Percentiles rank a stretch among this genome's conserved stretches.
Conservation (phyloP, 2,797 vertebrate genomes). For the Phataginus tricuspis region DNA sequence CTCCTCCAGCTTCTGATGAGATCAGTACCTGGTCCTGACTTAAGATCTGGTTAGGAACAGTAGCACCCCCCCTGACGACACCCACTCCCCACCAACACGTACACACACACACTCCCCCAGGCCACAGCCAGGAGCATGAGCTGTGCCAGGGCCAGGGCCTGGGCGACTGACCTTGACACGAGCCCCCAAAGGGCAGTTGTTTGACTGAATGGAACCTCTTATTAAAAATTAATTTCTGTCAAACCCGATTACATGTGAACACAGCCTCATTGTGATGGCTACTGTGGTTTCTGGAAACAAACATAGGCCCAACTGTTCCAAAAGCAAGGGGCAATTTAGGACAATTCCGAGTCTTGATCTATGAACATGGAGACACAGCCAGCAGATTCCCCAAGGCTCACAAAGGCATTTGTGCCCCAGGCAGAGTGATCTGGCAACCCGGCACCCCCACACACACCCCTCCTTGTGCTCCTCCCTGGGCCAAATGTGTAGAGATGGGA, state of each 20-base stretch:
- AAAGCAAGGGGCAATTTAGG: slow-evolving; percentile 69
- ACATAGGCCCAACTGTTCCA: slow-evolving; percentile 73
- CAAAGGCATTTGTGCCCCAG: slow-evolving; percentile 61
- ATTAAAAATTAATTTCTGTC: slow-evolving; percentile 80
- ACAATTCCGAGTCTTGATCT: slow-evolving; percentile 60
- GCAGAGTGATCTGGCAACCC: background rate
- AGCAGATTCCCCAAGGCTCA: slow-evolving; percentile 18
- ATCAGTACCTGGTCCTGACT: background rate
- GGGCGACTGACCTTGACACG: slow-evolving; percentile 27
- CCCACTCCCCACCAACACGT: background rate
- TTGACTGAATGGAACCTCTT: slow-evolving; percentile 75
- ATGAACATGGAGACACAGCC: slow-evolving; percentile 1
- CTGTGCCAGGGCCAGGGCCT: background rate
- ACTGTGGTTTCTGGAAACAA: slow-evolving; percentile 72
- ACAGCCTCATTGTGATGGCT: slow-evolving; percentile 71
- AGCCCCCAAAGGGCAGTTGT: slow-evolving; percentile 64
- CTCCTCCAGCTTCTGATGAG: background rate
- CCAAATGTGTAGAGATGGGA: background rate
- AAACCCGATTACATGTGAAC: slow-evolving; percentile 68
- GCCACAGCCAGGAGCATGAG: background rate
- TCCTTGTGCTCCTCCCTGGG: background rate
- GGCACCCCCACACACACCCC: background rate
- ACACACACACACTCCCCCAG: background rate
- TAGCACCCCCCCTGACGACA: background rate
- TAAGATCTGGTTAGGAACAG: background rate